These are phyloP conservation scores for Morpho helenor DNA, from an alignment of 2,888 invertebrate species.

Conservation along the genomic window DNA sequence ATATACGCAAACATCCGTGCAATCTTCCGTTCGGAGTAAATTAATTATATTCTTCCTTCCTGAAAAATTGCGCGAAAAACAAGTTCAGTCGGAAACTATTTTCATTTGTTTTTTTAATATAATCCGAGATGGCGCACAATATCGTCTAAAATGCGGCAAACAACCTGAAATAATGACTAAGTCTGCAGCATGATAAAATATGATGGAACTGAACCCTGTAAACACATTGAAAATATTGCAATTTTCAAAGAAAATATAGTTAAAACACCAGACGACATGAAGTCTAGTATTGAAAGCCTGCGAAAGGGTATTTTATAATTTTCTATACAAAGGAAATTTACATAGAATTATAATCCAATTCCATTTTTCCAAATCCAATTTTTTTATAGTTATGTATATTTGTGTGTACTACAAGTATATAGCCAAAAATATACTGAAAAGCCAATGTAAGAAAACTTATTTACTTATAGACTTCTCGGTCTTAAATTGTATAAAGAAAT, in stretches of 20 bases:
- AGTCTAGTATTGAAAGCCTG: neutral
- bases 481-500: too few relatives aligned
- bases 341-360: too few relatives aligned
- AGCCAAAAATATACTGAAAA: too few relatives aligned
- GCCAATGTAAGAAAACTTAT: too few relatives aligned
- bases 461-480: too few relatives aligned
- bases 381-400: too few relatives aligned
- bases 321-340: too few relatives aligned
- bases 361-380: too few relatives aligned
- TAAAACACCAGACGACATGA: neutral
- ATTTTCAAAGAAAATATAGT: slow-evolving; percentile 6
- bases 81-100: slow-evolving; percentile 20
- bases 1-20: slow-evolving; percentile 13
- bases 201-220: slow-evolving; percentile 13
- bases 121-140: slow-evolving; percentile 20
- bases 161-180: slow-evolving; percentile 8
- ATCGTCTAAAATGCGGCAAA: slow-evolving; percentile 14
- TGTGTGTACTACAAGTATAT: too few relatives aligned
- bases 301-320: too few relatives aligned
- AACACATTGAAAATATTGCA: slow-evolving; percentile 6
- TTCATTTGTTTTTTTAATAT: slow-evolving; percentile 27
- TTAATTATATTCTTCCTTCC: slow-evolving; percentile 16
- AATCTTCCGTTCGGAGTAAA: slow-evolving; percentile 15
- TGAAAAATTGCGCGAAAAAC: slow-evolving; percentile 20
- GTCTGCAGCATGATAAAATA: slow-evolving; percentile 9